Base-by-base conservation (phyloP, 2,888 invertebrate genomes). In the Venustoraphidia nigricollis region DNA sequence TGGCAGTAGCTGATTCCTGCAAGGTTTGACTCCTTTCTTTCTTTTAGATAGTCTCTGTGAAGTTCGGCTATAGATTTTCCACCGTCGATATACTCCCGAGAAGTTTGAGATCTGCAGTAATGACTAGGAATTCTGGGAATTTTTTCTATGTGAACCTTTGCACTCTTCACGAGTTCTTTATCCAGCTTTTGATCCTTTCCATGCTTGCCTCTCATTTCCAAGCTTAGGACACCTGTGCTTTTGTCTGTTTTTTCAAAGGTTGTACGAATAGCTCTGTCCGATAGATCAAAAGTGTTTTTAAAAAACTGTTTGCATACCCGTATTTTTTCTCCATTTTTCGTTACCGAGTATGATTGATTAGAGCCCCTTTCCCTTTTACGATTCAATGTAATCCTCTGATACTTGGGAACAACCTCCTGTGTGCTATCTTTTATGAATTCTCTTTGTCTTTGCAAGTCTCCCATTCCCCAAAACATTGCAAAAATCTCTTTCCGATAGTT, bases 71-170 rank as follows among this genome's bases (percentile, higher is more conserved):
- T n/a, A n/a, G n/a, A n/a, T n/a, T n/a, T n/a, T n/a, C 46, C 46
- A 10, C 46, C 46, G 41, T 46, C 46, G 41, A 46, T 46, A 46
- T 46, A 46, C 46, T 46, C 46, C 41, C 46, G 46, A 41, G 46
- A 42, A 36, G 48, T 52, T 44, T 52, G 46, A 40, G 43, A 46
- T 40, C 52, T 44, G 39, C 44, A 51, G 36, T 52, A 52, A 44
- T 52, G 52, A 41, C 49, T 47, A 44, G 48, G 50, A 41, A 52
- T 52, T 36, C 44, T 44, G 9, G 52, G 52, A 44, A 51, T 52
- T 42, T 51, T 46, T 42, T 52, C 47, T 40, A 50, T 52, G 47
- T 50, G 52, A 40, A 44, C 42, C 39, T 39, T 46, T 48, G 48
- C 49, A 35, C 40, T 49, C 11, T 51, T 42, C 37, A 47, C 41